Conservation (phyloP, 2,797 vertebrate genomes). For the Melopsittacus undulatus region DNA sequence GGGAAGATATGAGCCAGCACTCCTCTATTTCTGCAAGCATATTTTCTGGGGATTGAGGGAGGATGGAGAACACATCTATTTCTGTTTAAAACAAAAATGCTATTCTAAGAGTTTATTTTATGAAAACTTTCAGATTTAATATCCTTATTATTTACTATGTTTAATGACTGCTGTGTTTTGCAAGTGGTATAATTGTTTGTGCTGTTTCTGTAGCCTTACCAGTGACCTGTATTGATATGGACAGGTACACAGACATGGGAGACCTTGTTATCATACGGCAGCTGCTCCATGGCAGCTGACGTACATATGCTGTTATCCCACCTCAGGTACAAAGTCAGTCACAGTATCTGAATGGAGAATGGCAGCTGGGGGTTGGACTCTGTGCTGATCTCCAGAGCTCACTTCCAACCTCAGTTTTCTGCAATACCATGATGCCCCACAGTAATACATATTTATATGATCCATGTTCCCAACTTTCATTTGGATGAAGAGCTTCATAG, state of each 20-base stretch:
- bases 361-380: background rate
- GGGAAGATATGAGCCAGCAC: background rate
- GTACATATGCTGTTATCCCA: background rate
- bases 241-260: background rate
- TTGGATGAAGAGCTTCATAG: background rate
- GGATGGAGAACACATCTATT: background rate
- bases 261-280: background rate
- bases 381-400: background rate
- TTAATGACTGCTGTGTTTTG: background rate
- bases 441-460: background rate
- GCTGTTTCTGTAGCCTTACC: background rate
- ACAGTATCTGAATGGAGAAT: background rate
- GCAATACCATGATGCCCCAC: background rate
- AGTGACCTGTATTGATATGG: background rate
- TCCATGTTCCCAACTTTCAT: background rate
- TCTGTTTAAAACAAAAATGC: background rate
- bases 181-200: background rate
- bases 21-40: background rate
- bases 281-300: background rate
- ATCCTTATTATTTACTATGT: background rate
- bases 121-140: background rate
- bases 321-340: background rate
- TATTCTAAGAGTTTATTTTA: background rate
- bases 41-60: background rate
- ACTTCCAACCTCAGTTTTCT: background rate